Percentiles rank a stretch among this genome's conserved stretches.
Conservation (phyloP, 1,140 invertebrate genomes). For the Scaptomyza graminum region DNA sequence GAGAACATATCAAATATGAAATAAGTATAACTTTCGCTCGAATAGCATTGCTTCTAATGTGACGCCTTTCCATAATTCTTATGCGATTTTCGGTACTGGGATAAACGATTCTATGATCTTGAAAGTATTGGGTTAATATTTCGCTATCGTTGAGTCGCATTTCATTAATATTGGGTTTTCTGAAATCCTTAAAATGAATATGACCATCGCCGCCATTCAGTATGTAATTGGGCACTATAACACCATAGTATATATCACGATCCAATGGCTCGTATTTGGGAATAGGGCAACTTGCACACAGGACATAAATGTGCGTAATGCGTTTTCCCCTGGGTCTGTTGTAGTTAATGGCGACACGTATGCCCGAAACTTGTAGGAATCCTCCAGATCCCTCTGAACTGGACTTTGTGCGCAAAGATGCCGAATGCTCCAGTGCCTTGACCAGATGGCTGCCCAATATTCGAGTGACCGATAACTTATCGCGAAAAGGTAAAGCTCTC, state of each 20-base stretch:
- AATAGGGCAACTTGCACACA: constrained; percentile 85
- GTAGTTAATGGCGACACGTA: constrained; percentile 85
- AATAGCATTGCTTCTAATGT: not conserved
- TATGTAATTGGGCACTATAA: constrained; percentile 83
- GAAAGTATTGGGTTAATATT: constrained; percentile 54
- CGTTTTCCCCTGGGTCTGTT: constrained; percentile 84
- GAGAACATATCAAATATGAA: too few species aligned
- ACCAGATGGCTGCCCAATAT: constrained; percentile 84
- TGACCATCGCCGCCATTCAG: constrained; percentile 71
- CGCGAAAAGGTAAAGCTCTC: constrained; percentile 86
- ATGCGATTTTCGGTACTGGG: constrained; percentile 85
- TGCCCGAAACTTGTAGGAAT: constrained; percentile 87
- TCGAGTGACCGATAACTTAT: constrained; percentile 84
- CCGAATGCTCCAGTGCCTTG: constrained; percentile 85
- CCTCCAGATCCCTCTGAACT: constrained; percentile 78
- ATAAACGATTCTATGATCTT: constrained; percentile 82
- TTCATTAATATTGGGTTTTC: not conserved
- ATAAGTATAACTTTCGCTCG: too few species aligned
- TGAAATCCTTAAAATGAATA: constrained; percentile 29
- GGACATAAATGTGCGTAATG: constrained; percentile 84
- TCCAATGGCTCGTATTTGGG: constrained; percentile 52
- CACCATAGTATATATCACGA: constrained; percentile 80
- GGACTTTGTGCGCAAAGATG: constrained; percentile 84
- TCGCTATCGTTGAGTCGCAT: constrained; percentile 41
- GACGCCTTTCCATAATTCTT: not conserved